phyloP scores from a whole-genome alignment of 92 coral and sea anemone genomes.

The Phymanthus crucifer region DNA sequence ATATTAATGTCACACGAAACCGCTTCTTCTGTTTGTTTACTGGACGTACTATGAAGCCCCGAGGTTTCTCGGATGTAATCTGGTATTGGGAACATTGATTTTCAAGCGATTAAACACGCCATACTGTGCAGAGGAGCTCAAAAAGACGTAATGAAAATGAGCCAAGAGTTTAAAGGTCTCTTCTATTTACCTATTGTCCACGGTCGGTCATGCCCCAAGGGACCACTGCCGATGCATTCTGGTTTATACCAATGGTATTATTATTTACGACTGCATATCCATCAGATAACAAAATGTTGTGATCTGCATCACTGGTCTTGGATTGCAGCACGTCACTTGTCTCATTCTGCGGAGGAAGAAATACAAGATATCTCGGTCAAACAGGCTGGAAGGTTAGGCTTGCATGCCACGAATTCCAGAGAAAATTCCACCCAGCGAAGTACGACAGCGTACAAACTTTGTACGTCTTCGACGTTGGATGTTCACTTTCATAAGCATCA shows the following conservation, averaged over 20 bases:
- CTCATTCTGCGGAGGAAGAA: background rate
- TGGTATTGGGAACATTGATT: background rate
- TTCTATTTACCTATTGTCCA: constrained; percentile 17
- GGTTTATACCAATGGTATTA: constrained; percentile 16
- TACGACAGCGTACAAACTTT: background rate
- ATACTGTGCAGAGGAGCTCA: background rate
- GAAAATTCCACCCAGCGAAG: constrained; percentile 20
- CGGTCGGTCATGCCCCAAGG: constrained; percentile 25
- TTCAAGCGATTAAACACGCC: background rate
- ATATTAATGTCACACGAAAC: background rate
- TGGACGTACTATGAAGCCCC: background rate
- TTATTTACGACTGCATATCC: constrained; percentile 21
- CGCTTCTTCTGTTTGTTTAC: constrained; percentile 17
- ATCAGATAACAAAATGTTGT: background rate
- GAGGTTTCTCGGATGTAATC: background rate
- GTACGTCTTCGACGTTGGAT: background rate
- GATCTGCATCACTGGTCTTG: background rate
- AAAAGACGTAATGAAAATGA: background rate
- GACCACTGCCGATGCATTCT: constrained; percentile 27
- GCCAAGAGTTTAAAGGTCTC: constrained; percentile 28
- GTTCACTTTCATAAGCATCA: background rate
- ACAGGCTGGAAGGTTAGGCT: constrained; percentile 3
- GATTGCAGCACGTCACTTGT: background rate
- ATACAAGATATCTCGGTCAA: background rate
- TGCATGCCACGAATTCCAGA: constrained; percentile 55